phyloP scores from a whole-genome alignment of 2,113 vertebrate species.

The Sorex fumeus region DNA sequence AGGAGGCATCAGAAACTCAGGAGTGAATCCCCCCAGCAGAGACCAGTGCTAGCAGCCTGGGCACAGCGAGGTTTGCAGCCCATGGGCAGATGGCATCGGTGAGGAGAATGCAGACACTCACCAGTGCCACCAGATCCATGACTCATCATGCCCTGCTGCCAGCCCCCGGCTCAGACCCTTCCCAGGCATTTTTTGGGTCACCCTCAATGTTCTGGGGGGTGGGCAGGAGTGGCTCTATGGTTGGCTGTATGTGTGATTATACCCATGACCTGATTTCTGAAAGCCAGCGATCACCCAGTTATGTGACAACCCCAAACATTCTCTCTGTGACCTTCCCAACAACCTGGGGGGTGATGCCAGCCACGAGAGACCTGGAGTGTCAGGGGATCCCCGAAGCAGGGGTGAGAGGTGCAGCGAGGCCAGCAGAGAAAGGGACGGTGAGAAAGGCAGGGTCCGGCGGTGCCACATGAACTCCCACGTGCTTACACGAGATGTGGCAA shows the following conservation, averaged over 20 bases:
- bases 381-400: not conserved
- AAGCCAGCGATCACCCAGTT: too few relatives aligned
- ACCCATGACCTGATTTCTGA: not conserved
- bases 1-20: not conserved
- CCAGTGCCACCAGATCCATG: not conserved
- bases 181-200: too few relatives aligned
- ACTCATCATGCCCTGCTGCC: too few relatives aligned
- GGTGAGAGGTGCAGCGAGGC: not conserved
- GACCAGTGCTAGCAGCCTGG: too few relatives aligned
- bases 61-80: too few relatives aligned
- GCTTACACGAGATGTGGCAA: not conserved
- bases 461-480: too few relatives aligned
- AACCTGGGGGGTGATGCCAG: not conserved
- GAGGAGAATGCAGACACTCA: too few relatives aligned
- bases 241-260: not conserved
- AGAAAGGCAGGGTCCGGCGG: not conserved
- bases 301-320: not conserved
- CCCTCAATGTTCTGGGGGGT: not conserved
- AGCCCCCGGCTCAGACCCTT: too few relatives aligned
- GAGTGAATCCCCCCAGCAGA: too few relatives aligned
- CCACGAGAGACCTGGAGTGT: not conserved
- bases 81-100: not conserved
- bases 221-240: not conserved
- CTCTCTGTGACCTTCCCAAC: not conserved
- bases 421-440: not conserved